Evolutionary conservation across 53 echinoderm and acorn worm genomes (phyloP).

Genomic region (Astropecten irregularis): DNA sequence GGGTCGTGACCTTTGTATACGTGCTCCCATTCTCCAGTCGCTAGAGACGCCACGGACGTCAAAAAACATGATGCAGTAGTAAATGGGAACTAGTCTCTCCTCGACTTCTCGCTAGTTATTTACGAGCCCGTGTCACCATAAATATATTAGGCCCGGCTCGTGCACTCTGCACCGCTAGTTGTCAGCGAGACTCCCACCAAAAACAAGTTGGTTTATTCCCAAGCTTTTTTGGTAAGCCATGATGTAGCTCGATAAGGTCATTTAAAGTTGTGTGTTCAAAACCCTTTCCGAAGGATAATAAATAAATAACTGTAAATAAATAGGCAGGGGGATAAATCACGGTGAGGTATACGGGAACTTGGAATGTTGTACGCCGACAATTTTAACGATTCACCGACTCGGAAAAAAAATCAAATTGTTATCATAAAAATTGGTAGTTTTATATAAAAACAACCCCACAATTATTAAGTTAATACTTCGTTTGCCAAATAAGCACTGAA

Average conservation of each 20-base stretch:
- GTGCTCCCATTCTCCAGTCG: constrained; percentile 41
- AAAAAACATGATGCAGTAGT: not conserved
- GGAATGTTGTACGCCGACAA: not conserved
- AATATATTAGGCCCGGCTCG: constrained; percentile 52
- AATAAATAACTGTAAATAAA: constrained; percentile 59
- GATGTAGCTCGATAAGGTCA: constrained; percentile 34
- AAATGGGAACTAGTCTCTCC: constrained; percentile 37
- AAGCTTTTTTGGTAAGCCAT: constrained; percentile 7
- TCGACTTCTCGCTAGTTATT: constrained; percentile 35
- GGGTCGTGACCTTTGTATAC: constrained; percentile 45
- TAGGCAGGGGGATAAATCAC: constrained; percentile 39
- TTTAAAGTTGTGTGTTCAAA: constrained; percentile 42
- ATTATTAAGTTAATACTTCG: no score
- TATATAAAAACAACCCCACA: no score
- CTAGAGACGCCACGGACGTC: constrained; percentile 42
- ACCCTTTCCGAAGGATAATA: constrained; percentile 56
- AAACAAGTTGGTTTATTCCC: constrained; percentile 44
- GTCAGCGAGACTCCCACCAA: constrained; percentile 23
- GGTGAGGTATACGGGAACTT: not conserved
- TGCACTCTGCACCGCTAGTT: constrained; percentile 28
- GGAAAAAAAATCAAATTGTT: no score
- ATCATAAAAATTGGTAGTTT: no score
- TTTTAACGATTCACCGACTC: not conserved
- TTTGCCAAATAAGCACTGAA: no score
- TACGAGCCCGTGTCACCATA: constrained; percentile 43